Evolutionary conservation across 1,140 invertebrate genomes (phyloP).

Genomic region (Leptestheria dahalacensis): DNA sequence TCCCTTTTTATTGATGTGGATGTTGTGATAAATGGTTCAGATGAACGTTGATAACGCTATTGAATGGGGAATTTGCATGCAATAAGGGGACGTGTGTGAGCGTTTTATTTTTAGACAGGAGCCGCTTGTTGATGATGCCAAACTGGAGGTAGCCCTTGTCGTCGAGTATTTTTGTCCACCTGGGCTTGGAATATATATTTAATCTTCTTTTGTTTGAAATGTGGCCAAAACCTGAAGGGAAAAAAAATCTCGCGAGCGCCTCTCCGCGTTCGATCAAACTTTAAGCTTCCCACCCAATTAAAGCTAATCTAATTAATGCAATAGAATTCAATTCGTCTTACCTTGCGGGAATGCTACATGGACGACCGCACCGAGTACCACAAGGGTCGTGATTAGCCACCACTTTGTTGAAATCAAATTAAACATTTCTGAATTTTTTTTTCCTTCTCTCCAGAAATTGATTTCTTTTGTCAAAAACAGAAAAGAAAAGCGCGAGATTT

Average conservation of each 20-base stretch:
- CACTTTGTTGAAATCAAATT: too few species aligned
- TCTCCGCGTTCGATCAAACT: too few species aligned
- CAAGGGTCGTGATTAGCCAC: too few species aligned
- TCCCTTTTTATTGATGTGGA: not conserved
- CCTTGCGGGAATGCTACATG: too few species aligned
- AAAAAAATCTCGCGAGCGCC: not conserved
- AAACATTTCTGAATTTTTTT: too few species aligned
- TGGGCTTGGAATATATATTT: not conserved
- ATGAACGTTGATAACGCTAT: not conserved
- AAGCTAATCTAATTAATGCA: too few species aligned
- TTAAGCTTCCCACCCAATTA: too few species aligned
- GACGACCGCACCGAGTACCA: too few species aligned
- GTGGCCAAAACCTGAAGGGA: too few species aligned
- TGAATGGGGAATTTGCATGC: not conserved
- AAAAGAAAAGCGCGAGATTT: not conserved
- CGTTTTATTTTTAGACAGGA: not conserved
- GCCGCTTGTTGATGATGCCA: not conserved
- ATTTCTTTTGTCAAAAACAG: not conserved
- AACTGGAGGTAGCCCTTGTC: not conserved
- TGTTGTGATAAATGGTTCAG: not conserved
- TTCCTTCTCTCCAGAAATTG: too few species aligned
- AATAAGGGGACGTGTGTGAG: not conserved
- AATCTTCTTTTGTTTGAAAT: not conserved
- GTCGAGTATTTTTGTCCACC: not conserved
- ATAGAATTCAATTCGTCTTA: too few species aligned